Evolutionary conservation across 2,797 vertebrate species (phyloP).

Genomic region (Neopelma chrysocephalum): DNA sequence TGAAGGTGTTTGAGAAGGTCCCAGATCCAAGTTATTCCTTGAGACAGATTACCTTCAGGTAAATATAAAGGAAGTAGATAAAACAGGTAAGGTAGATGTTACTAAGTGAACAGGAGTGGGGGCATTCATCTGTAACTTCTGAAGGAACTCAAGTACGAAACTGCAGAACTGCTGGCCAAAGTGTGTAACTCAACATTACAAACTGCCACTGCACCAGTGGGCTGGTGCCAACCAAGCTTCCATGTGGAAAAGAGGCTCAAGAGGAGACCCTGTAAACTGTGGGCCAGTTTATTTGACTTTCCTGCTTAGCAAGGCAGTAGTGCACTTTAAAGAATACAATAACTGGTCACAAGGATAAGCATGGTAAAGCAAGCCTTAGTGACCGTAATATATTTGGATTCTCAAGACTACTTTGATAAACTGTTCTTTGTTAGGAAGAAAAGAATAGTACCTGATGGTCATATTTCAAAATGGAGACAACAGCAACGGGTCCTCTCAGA

Average conservation of each 20-base stretch:
- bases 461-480: not conserved
- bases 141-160: not conserved
- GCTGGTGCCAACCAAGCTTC: not conserved
- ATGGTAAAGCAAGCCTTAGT: not conserved
- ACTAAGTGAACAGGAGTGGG: not conserved
- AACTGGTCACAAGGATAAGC: not conserved
- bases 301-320: not conserved
- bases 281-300: not conserved
- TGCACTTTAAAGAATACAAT: not conserved
- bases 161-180: not conserved
- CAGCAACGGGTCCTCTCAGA: not conserved
- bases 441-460: not conserved
- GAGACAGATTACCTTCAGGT: not conserved
- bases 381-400: not conserved
- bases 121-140: not conserved
- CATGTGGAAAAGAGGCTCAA: not conserved
- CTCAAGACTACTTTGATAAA: not conserved
- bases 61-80: not conserved
- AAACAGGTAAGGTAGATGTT: not conserved
- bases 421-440: not conserved
- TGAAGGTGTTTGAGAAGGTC: not conserved
- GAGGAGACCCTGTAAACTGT: not conserved
- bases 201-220: not conserved
- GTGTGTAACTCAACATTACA: not conserved
- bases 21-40: not conserved